phyloP scores from a whole-genome alignment of 2,797 vertebrate species.

The Acanthurus lineatus region DNA sequence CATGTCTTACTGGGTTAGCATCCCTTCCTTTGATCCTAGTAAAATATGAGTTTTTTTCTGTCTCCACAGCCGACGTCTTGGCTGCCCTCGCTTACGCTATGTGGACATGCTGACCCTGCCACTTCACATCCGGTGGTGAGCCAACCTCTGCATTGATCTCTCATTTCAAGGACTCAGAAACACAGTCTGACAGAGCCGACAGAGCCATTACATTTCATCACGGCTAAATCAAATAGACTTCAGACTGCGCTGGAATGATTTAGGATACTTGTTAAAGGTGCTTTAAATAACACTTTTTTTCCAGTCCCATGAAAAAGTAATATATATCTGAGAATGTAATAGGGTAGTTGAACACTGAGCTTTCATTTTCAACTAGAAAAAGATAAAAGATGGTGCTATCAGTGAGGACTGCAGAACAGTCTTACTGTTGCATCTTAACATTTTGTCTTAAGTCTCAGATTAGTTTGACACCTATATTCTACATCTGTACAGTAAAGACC shows the following conservation, averaged over 20 bases:
- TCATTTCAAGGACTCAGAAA: conserved; percentile 54
- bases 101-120: conserved; percentile 50
- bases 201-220: conserved; percentile 45
- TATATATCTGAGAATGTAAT: background rate
- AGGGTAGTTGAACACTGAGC: background rate
- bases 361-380: background rate
- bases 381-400: background rate
- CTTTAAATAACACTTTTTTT: conserved; percentile 17
- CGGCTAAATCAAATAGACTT: conserved; percentile 41
- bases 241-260: conserved; percentile 29
- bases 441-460: background rate
- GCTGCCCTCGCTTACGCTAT: conserved; percentile 19
- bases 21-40: conserved; percentile 37
- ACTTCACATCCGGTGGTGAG: conserved; percentile 38
- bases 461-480: conserved; percentile 10
- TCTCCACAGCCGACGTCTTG: conserved; percentile 20
- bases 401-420: background rate
- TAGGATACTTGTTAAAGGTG: conserved; percentile 2
- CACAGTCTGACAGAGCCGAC: conserved; percentile 36
- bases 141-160: conserved; percentile 60
- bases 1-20: background rate
- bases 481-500: conserved; percentile 25
- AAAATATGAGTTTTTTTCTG: conserved; percentile 8
- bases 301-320: background rate
- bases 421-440: no score